These are phyloP conservation scores for Aleiodes leptofemur DNA, from an alignment of 2,888 invertebrate genomes.

Conservation along the genomic window DNA sequence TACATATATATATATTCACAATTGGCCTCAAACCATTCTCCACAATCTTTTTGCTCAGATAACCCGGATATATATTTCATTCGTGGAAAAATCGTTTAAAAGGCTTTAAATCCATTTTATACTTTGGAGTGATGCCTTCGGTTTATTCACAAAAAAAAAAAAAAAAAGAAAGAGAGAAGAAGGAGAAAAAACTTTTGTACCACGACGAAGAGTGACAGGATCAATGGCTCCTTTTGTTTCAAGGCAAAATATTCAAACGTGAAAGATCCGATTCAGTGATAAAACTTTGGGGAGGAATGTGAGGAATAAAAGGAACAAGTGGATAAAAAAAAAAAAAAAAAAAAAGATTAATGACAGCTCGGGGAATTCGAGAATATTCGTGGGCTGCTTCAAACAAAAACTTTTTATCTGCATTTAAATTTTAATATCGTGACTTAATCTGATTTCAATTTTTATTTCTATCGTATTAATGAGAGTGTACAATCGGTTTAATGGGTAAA, in stretches of 20 bases:
- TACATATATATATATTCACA: neutral
- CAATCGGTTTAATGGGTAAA: conserved; percentile 23
- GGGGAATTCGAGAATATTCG: too few species aligned
- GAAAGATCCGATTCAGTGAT: neutral
- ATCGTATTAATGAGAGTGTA: neutral
- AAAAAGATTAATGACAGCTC: conserved; percentile 5
- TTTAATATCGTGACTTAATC: neutral
- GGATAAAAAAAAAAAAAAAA: neutral
- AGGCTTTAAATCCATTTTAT: neutral
- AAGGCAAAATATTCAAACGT: conserved; percentile 7
- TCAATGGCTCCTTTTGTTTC: conserved; percentile 25
- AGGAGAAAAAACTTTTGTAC: conserved; percentile 1
- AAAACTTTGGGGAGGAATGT: neutral
- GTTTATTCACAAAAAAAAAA: conserved; percentile 10
- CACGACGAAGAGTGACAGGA: conserved; percentile 8
- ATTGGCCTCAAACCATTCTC: conserved; percentile 13
- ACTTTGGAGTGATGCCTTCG: neutral
- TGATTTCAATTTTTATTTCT: conserved; percentile 17
- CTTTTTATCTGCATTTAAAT: neutral
- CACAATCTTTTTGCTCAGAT: conserved; percentile 19
- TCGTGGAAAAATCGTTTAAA: conserved; percentile 29
- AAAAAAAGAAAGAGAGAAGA: too few species aligned
- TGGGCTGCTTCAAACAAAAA: neutral
- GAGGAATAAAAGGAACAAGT: conserved; percentile 11
- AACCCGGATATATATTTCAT: conserved; percentile 18